Percentiles rank a stretch among this genome's conserved stretches.
These are phyloP conservation scores for Psylliodes chrysocephalus DNA, from an alignment of 2,888 invertebrate genomes.

Conservation along the genomic window DNA sequence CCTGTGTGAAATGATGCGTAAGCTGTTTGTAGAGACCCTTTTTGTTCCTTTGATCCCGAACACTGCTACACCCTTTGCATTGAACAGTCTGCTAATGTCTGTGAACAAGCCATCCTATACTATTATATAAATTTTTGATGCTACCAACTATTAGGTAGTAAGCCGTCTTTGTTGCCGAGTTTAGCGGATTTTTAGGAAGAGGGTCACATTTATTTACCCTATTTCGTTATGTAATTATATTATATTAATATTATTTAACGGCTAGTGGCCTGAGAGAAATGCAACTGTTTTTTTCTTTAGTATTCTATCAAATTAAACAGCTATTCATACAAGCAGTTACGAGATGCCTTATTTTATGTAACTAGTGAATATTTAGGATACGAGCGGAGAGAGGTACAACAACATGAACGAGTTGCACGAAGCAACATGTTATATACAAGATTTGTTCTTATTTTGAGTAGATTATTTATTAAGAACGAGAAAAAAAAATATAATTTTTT, in stretches of 20 bases:
- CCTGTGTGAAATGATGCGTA: conserved; percentile 63
- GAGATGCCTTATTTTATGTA: too few species aligned
- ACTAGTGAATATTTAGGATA: too few species aligned
- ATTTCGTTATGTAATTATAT: conserved; percentile 53
- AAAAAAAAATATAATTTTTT: too few species aligned
- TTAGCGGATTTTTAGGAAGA: conserved; percentile 51
- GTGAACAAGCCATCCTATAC: conserved; percentile 53
- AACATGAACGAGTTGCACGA: too few species aligned
- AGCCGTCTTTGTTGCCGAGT: conserved; percentile 47
- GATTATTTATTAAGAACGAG: too few species aligned
- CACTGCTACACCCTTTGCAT: conserved; percentile 49
- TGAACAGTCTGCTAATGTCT: conserved; percentile 55
- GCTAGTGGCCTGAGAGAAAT: conserved; percentile 23
- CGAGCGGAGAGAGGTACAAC: too few species aligned
- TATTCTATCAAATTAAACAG: too few species aligned
- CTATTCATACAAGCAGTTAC: too few species aligned
- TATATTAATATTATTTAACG: conserved; percentile 54
- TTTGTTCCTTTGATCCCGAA: conserved; percentile 57
- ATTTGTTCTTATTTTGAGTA: too few species aligned
- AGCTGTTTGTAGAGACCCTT: conserved; percentile 59
- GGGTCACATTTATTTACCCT: conserved; percentile 45
- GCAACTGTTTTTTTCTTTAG: conserved; percentile 6
- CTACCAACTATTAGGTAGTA: conserved; percentile 43
- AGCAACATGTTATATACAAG: too few species aligned
- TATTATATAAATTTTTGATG: conserved; percentile 53